Conservation (phyloP, 2,888 invertebrate species). For the Dasysyrphus albostriatus region DNA sequence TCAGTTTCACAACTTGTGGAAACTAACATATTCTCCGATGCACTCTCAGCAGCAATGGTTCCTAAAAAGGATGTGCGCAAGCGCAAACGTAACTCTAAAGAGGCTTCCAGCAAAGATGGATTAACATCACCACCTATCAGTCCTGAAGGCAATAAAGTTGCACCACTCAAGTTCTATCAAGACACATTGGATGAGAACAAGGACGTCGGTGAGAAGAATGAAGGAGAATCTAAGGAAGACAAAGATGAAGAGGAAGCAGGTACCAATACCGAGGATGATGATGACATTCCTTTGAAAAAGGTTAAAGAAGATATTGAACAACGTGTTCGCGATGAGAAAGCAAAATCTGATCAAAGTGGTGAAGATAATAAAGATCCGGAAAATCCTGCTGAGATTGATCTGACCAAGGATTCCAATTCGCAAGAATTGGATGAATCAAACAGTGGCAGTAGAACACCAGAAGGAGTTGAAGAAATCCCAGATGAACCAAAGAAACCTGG, state of each 20-base stretch:
- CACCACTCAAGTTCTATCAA: slow-evolving; percentile 93
- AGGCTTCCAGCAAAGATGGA: slow-evolving; percentile 86
- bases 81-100: slow-evolving; percentile 88
- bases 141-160: slow-evolving; percentile 84
- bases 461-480: slow-evolving; percentile 76
- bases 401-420: slow-evolving; percentile 51
- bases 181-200: slow-evolving; percentile 90
- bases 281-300: slow-evolving; percentile 82
- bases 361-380: slow-evolving; percentile 17
- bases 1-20: slow-evolving; percentile 91
- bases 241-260: slow-evolving; percentile 86
- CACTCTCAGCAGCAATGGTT: slow-evolving; percentile 91
- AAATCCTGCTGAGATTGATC: slow-evolving; percentile 16
- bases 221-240: slow-evolving; percentile 82
- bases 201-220: slow-evolving; percentile 75
- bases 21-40: slow-evolving; percentile 97
- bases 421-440: slow-evolving; percentile 76
- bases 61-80: slow-evolving; percentile 90
- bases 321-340: slow-evolving; percentile 80
- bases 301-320: slow-evolving; percentile 83
- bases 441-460: slow-evolving; percentile 77
- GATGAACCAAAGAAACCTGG: slow-evolving; percentile 81
- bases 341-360: slow-evolving; percentile 66
- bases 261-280: slow-evolving; percentile 81
- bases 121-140: slow-evolving; percentile 85